phyloP scores from a whole-genome alignment of 1,140 invertebrate genomes.

The Drosophila lacteicornis region DNA sequence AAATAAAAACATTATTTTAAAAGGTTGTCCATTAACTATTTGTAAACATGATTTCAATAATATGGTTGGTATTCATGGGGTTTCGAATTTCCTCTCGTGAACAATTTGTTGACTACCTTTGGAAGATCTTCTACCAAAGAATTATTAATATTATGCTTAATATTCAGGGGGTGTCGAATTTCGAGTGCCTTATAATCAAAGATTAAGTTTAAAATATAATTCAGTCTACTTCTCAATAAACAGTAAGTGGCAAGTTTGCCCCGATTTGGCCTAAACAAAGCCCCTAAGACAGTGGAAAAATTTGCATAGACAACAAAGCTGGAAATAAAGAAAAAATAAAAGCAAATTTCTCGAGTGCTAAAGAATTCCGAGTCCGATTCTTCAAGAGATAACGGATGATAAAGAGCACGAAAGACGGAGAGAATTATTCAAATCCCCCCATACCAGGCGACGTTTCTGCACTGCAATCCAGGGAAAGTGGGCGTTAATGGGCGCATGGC shows the following conservation, averaged over 20 bases:
- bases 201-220: background rate
- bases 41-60: constrained; percentile 3
- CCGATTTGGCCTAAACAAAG: constrained; percentile 21
- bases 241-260: constrained; percentile 2
- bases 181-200: background rate
- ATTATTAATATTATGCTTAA: background rate
- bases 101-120: background rate
- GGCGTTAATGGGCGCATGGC: constrained; percentile 26
- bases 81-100: background rate
- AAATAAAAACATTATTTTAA: constrained; percentile 6
- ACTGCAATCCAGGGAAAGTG: constrained; percentile 37
- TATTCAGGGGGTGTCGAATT: background rate
- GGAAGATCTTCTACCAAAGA: background rate
- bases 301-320: constrained; percentile 46
- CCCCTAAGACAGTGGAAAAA: constrained; percentile 34
- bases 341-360: constrained; percentile 24
- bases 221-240: background rate
- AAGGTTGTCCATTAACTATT: constrained; percentile 7
- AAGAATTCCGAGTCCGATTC: constrained; percentile 40
- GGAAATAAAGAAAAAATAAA: constrained; percentile 19
- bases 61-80: constrained; percentile 2
- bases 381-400: constrained; percentile 53
- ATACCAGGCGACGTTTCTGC: constrained; percentile 32
- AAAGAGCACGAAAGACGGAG: constrained; percentile 34
- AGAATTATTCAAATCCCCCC: constrained; percentile 35